Conservation (phyloP, 2,113 vertebrate genomes). For the Leucopsar rothschildi region DNA sequence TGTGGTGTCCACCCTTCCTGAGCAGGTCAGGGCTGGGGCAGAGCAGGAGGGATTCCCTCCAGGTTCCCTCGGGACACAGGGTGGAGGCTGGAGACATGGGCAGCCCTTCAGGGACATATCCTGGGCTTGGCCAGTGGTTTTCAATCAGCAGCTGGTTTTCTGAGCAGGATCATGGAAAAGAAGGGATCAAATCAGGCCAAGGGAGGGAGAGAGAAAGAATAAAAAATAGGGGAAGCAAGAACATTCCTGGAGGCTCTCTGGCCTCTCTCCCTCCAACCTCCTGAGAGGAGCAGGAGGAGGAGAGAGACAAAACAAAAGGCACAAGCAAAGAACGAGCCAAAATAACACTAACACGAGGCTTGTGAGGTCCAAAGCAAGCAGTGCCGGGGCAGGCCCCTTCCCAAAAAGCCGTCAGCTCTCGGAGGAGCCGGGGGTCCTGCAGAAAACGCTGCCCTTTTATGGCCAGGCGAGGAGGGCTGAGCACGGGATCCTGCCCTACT, state of each 20-base stretch:
- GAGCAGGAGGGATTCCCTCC: background rate
- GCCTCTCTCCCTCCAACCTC: slow-evolving; percentile 32
- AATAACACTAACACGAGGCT: background rate
- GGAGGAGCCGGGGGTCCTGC: background rate
- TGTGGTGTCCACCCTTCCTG: background rate
- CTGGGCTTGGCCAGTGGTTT: background rate
- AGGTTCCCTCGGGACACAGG: background rate
- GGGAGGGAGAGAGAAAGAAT: background rate
- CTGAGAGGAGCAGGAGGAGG: slow-evolving; percentile 10
- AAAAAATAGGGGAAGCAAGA: background rate
- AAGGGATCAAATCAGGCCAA: slow-evolving; percentile 30
- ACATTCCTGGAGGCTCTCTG: slow-evolving; percentile 57
- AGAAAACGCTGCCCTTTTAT: slow-evolving; percentile 39
- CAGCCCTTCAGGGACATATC: rapidly evolving
- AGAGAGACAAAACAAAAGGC: slow-evolving; percentile 54
- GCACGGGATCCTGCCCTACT: slow-evolving; percentile 31
- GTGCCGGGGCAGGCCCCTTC: background rate
- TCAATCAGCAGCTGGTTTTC: background rate
- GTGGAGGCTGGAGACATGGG: background rate
- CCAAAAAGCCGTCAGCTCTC: background rate
- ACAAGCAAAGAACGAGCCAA: background rate
- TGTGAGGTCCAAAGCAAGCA: background rate
- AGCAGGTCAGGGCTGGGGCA: background rate
- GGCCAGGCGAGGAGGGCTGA: background rate
- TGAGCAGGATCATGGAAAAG: slow-evolving; percentile 11